Evolutionary conservation across 1,140 invertebrate genomes (phyloP), one percentile per base, ranked within the genome.

Genomic region (Trinorchestia longiramus): DNA sequence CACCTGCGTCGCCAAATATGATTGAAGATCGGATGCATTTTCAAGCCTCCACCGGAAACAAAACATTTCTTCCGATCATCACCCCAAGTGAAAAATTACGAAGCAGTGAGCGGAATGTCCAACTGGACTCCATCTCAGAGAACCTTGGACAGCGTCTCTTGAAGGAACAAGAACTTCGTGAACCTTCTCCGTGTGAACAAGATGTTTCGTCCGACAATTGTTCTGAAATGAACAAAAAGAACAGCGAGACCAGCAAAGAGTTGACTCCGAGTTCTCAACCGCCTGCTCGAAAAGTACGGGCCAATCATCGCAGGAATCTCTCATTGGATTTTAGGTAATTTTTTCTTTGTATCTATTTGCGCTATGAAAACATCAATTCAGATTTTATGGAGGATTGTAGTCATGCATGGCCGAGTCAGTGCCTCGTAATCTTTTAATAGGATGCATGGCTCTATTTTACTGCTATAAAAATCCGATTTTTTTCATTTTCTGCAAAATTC

Each of bases 291-390:
- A 94, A 44, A 94, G 92, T 94, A 44, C 92, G 92, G 19, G 92
- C 92, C 6, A 94, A 94, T 36, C 92, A 94, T 45, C 92, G 92
- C 43, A 94, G 92, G 43, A 94, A 94, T 94, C 92, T 94, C 44
- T 94, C 92, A 43, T 36, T 94, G 44, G 92, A 94, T 94, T 94
- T 94, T 40, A 94, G 92, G 92, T 94, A 94, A 94, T 44, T 47
- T 11, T 53, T 53, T 53, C 47, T 19, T 90, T 90, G 88, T 36
- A 90, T 90, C 41, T 42, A 17, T 36, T 8, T 90, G 23, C 41
- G n/a, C 28, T n/a, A n/a, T n/a, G n/a, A n/a, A n/a, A n/a, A 77
- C 36, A 28, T 36, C 62, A 77, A 36, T 36, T 11, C 62, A 77
- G 28, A 77, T 11, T n/a, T 28, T 11, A 36, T 77, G 62, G 6